These are phyloP conservation scores for Sphaerophoria rueppellii DNA, from an alignment of 2,888 invertebrate genomes.

Conservation along the genomic window DNA sequence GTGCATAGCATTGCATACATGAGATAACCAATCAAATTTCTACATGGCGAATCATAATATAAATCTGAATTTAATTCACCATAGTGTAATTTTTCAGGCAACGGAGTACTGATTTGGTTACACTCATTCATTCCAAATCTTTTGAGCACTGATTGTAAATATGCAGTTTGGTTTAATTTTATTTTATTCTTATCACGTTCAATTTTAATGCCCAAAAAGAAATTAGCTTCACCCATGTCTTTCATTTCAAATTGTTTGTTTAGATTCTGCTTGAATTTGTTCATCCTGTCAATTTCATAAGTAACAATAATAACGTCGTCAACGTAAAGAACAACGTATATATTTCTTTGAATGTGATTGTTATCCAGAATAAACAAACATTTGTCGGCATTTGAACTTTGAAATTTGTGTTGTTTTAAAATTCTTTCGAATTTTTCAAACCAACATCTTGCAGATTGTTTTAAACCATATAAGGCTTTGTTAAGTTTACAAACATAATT, in stretches of 20 bases:
- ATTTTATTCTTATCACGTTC: conserved; percentile 45
- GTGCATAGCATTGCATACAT: conserved; percentile 73
- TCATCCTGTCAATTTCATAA: conserved; percentile 42
- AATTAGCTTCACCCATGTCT: conserved; percentile 72
- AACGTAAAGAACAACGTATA: conserved; percentile 72
- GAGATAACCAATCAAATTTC: conserved; percentile 72
- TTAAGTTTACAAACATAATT: conserved; percentile 10
- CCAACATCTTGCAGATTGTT: conserved; percentile 41
- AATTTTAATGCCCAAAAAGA: conserved; percentile 71
- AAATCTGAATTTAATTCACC: conserved; percentile 73
- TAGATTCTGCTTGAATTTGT: conserved; percentile 52
- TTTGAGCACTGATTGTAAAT: conserved; percentile 72
- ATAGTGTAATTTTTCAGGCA: no score
- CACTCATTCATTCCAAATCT: conserved; percentile 75
- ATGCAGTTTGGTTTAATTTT: conserved; percentile 62
- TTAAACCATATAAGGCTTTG: conserved; percentile 53
- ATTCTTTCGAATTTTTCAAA: conserved; percentile 46
- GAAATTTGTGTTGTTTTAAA: conserved; percentile 46
- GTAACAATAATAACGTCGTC: conserved; percentile 66
- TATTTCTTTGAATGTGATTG: conserved; percentile 51
- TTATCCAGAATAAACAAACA: conserved; percentile 64
- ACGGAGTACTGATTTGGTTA: conserved; percentile 28
- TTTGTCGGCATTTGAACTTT: conserved; percentile 39
- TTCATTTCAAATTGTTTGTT: conserved; percentile 42
- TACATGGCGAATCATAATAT: conserved; percentile 73